Evolutionary conservation across 1,140 invertebrate species (phyloP).

Genomic region (Halesus radiatus): DNA sequence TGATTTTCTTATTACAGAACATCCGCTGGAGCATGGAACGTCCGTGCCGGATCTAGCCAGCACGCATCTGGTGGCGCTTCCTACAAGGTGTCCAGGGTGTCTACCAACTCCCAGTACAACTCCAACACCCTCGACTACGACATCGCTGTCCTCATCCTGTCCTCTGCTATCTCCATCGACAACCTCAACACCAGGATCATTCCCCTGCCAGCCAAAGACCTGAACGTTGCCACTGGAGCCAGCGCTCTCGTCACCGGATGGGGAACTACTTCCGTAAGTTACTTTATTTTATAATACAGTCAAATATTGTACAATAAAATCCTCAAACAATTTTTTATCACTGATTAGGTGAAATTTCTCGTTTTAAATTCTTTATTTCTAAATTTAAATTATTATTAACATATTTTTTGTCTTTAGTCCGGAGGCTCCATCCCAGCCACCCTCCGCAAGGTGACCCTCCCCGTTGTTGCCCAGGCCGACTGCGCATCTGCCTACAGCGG

Average conservation of each 20-base stretch:
- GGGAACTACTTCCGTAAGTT: conserved; percentile 59
- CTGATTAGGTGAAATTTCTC: too few species aligned
- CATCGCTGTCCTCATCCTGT: conserved; percentile 36
- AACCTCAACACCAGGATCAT: conserved; percentile 3
- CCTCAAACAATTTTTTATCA: too few species aligned
- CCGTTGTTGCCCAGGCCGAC: conserved; percentile 60
- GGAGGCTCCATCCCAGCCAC: conserved; percentile 55
- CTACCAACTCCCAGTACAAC: conserved; percentile 24
- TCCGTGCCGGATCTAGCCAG: conserved; percentile 49
- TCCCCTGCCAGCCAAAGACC: conserved; percentile 47
- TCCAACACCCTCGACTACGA: conserved; percentile 43
- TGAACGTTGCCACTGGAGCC: conserved; percentile 56
- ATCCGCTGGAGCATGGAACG: conserved; percentile 33
- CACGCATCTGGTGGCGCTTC: conserved; percentile 43
- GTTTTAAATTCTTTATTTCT: too few species aligned
- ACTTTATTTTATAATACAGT: too few species aligned
- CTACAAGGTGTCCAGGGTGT: conserved; percentile 10
- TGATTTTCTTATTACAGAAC: conserved; percentile 19
- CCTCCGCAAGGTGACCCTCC: conserved; percentile 63
- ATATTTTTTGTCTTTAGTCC: conserved; percentile 25
- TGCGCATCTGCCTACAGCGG: conserved; percentile 61
- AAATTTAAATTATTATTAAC: too few species aligned
- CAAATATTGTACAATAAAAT: neutral
- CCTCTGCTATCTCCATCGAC: conserved; percentile 24
- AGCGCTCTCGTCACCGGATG: conserved; percentile 64